Evolutionary conservation across 2,113 vertebrate species (phyloP).

Genomic region (Corythoichthys haematopterus): DNA sequence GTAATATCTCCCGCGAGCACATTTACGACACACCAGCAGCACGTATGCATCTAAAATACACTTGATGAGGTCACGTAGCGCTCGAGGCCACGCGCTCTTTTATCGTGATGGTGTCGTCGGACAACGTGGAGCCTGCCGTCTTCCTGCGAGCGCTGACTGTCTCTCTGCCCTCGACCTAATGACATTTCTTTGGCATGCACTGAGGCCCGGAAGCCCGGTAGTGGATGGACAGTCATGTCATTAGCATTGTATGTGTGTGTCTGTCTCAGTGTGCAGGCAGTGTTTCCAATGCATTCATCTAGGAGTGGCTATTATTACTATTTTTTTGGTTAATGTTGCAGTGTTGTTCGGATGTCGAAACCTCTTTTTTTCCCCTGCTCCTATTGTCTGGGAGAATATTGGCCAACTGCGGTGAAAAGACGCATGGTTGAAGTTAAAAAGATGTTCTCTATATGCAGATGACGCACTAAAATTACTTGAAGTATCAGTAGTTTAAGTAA

Average conservation of each 20-base stretch:
- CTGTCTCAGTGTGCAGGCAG: too few species aligned
- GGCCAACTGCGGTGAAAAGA: too few species aligned
- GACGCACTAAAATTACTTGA: too few species aligned
- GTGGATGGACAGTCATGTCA: background rate
- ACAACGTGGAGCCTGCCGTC: conserved; percentile 36
- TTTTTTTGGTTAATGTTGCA: too few species aligned
- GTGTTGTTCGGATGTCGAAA: too few species aligned
- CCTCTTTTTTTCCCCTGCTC: background rate
- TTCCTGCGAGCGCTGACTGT: conserved; percentile 6
- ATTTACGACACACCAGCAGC: conserved; percentile 11
- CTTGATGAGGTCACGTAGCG: conserved; percentile 43
- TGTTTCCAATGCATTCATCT: too few species aligned
- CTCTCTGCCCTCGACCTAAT: conserved; percentile 40
- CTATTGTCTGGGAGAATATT: too few species aligned
- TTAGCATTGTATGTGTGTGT: background rate
- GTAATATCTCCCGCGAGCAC: background rate
- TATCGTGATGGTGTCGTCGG: conserved; percentile 47
- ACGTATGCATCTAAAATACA: conserved; percentile 6
- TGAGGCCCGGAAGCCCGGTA: background rate
- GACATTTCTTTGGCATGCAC: conserved; percentile 32
- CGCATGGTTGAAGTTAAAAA: too few species aligned
- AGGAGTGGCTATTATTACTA: too few species aligned
- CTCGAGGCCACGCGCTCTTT: conserved; percentile 23
- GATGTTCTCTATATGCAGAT: too few species aligned
- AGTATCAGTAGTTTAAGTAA: too few species aligned